Conservation (phyloP, 2,113 vertebrate species). For the Indicator indicator region DNA sequence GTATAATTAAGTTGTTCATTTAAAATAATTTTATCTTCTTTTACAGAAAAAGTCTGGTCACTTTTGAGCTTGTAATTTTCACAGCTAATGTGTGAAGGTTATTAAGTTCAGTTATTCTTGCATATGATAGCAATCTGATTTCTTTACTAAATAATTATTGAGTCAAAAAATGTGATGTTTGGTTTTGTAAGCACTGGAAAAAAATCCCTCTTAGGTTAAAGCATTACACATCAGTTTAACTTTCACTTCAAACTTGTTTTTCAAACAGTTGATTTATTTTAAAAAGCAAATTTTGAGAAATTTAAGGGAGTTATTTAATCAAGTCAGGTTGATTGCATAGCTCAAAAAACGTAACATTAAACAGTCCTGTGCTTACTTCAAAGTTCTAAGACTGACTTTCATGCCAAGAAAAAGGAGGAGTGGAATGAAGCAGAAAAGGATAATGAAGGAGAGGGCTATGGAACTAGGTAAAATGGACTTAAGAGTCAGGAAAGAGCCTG, state of each 20-base stretch:
- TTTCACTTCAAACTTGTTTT: not conserved
- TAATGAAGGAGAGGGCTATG: not conserved
- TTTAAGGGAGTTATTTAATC: conserved; percentile 11
- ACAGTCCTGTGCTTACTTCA: not conserved
- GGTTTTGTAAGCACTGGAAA: not conserved
- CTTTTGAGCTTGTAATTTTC: conserved; percentile 33
- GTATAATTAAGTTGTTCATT: not conserved
- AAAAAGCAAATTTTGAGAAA: not conserved
- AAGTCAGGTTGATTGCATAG: not conserved
- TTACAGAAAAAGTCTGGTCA: not conserved
- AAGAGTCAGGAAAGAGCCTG: not conserved
- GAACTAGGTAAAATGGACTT: not conserved
- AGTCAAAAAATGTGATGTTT: not conserved
- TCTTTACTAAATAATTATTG: conserved; percentile 5
- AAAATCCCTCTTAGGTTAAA: not conserved
- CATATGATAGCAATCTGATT: not conserved
- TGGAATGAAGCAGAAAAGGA: not conserved
- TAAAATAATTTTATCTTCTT: not conserved
- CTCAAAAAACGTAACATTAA: not conserved
- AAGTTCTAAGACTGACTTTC: conserved; percentile 10
- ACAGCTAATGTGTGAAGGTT: conserved; percentile 13
- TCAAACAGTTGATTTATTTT: not conserved
- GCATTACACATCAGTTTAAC: not conserved
- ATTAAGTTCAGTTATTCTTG: conserved; percentile 13
- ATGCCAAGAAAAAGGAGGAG: not conserved